These are phyloP conservation scores for Papilio demoleus DNA, from an alignment of 2,888 invertebrate species.

Conservation along the genomic window DNA sequence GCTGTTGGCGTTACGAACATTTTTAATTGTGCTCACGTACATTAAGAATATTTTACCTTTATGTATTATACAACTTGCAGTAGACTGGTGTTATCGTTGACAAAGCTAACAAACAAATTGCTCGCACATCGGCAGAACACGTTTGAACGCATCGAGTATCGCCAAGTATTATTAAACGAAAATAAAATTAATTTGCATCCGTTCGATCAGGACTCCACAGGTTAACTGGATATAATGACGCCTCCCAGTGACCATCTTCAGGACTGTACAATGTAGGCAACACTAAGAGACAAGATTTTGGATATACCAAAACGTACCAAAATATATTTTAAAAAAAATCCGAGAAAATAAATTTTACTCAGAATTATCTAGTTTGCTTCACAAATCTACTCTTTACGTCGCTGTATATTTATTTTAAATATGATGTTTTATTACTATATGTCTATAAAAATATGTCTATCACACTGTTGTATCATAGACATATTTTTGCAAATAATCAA, in stretches of 20 bases:
- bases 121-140: constrained; percentile 31
- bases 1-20: background rate
- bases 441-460: too few species aligned
- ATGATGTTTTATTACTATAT: too few species aligned
- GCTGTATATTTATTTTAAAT: too few species aligned
- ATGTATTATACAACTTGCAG: background rate
- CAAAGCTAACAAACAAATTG: constrained; percentile 16
- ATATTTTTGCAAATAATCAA: background rate
- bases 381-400: too few species aligned
- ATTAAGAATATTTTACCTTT: background rate
- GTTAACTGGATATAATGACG: constrained; percentile 39
- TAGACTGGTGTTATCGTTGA: background rate
- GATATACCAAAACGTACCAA: too few species aligned
- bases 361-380: too few species aligned
- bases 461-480: background rate
- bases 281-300: constrained; percentile 12
- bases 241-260: constrained; percentile 11
- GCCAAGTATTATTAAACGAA: constrained; percentile 38
- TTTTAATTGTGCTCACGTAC: background rate
- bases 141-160: constrained; percentile 38
- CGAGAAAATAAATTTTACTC: too few species aligned
- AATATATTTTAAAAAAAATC: too few species aligned
- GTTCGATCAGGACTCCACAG: constrained; percentile 35
- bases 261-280: constrained; percentile 32
- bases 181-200: constrained; percentile 43